phyloP scores from a whole-genome alignment of 2,797 vertebrate genomes.

The Gambusia yucatana region DNA sequence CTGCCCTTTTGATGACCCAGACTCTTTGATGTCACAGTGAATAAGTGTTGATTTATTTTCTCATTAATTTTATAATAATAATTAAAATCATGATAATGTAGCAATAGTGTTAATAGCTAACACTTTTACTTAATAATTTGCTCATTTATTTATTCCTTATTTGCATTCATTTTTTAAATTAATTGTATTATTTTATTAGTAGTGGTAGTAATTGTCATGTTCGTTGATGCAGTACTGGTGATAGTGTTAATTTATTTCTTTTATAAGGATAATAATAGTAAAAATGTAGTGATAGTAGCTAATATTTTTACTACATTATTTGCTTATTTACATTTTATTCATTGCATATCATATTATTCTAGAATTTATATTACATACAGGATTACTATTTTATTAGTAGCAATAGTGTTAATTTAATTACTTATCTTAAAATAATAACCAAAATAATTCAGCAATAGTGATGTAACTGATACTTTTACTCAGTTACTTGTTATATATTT shows the following conservation, averaged over 20 bases:
- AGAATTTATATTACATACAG: too few relatives aligned
- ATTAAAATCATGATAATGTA: background rate
- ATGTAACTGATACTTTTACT: too few relatives aligned
- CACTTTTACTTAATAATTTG: background rate
- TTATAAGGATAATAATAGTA: background rate
- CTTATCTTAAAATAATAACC: too few relatives aligned
- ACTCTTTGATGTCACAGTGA: background rate
- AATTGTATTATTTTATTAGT: background rate
- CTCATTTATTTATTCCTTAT: background rate
- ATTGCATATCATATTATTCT: background rate
- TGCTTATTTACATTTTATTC: too few relatives aligned
- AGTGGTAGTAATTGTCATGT: background rate
- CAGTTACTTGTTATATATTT: too few relatives aligned
- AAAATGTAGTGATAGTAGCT: background rate
- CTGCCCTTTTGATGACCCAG: conserved; percentile 17
- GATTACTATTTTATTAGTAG: too few relatives aligned
- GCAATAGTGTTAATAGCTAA: background rate
- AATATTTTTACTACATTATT: too few relatives aligned
- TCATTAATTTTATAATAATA: background rate
- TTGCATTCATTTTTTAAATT: background rate
- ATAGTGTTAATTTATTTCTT: background rate
- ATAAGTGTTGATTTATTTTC: too few relatives aligned
- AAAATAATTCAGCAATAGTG: too few relatives aligned
- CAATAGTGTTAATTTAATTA: too few relatives aligned
- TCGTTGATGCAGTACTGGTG: too few relatives aligned